These are phyloP conservation scores for Centruroides sculpturatus DNA, from an alignment of 1,140 invertebrate genomes.

Conservation along the genomic window DNA sequence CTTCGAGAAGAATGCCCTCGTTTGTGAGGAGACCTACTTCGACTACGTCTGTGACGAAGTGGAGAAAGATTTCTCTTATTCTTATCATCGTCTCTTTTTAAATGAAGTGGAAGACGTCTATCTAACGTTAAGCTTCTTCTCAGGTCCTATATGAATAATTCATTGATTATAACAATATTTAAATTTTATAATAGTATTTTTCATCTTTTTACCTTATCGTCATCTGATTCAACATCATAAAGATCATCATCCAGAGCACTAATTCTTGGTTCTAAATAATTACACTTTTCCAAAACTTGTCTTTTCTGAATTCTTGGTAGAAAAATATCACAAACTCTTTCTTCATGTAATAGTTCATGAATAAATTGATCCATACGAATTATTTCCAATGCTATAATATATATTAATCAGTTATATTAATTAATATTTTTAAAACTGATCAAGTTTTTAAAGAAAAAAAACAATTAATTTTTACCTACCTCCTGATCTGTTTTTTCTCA, in stretches of 20 bases:
- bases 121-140: constrained; percentile 5
- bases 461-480: constrained; percentile 34
- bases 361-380: constrained; percentile 98
- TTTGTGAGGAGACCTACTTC: constrained; percentile 10
- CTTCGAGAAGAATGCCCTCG: constrained; percentile 3
- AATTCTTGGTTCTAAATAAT: constrained; percentile 78
- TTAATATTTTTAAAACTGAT: neutral
- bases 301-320: constrained; percentile 85
- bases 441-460: constrained; percentile 11
- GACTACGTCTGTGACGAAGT: constrained; percentile 9
- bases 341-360: constrained; percentile 79
- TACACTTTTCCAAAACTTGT: constrained; percentile 80
- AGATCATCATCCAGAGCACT: constrained; percentile 91
- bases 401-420: neutral
- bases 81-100: neutral
- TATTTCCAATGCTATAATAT: constrained; percentile 53
- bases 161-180: neutral
- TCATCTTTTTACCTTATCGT: constrained; percentile 35
- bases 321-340: constrained; percentile 88
- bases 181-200: neutral
- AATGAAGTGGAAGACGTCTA: neutral
- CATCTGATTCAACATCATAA: constrained; percentile 60
- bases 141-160: neutral
- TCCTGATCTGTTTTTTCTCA: constrained; percentile 63
- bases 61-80: constrained; percentile 9